phyloP scores from a whole-genome alignment of 2,888 invertebrate species.

The Heliconius hortense region DNA sequence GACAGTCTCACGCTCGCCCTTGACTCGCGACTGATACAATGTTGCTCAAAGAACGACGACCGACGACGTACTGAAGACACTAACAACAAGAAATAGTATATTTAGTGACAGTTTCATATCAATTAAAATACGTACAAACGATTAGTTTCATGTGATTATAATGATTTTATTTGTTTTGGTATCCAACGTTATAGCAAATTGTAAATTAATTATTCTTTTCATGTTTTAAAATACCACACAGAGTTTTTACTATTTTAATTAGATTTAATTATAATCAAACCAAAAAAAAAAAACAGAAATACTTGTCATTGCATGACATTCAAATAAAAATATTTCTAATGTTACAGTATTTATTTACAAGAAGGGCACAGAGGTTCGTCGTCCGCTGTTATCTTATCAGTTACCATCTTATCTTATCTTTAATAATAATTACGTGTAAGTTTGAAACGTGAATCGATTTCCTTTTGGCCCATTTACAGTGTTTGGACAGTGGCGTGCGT shows the following conservation, averaged over 20 bases:
- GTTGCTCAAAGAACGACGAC: background rate
- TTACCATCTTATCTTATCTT: background rate
- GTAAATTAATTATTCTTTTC: no score
- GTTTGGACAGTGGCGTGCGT: background rate
- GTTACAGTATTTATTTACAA: background rate
- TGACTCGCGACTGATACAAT: background rate
- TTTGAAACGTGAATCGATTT: slow-evolving; percentile 10
- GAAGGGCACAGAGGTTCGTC: background rate
- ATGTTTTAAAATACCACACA: no score
- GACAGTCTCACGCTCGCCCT: slow-evolving; percentile 3
- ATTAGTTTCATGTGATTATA: background rate
- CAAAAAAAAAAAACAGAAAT: background rate
- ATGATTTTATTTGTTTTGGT: no score
- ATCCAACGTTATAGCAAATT: no score
- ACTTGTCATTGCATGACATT: background rate
- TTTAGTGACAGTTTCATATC: background rate
- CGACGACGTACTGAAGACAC: no score
- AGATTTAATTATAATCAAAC: background rate
- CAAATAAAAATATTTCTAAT: background rate
- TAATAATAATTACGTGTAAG: slow-evolving; percentile 6
- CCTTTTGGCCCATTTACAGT: background rate
- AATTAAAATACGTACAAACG: background rate
- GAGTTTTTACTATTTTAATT: no score
- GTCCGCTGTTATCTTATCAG: slow-evolving; percentile 8
- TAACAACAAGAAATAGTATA: no score